Base-by-base conservation (phyloP, 2,797 vertebrate species). In the Eptatretus atami region DNA sequence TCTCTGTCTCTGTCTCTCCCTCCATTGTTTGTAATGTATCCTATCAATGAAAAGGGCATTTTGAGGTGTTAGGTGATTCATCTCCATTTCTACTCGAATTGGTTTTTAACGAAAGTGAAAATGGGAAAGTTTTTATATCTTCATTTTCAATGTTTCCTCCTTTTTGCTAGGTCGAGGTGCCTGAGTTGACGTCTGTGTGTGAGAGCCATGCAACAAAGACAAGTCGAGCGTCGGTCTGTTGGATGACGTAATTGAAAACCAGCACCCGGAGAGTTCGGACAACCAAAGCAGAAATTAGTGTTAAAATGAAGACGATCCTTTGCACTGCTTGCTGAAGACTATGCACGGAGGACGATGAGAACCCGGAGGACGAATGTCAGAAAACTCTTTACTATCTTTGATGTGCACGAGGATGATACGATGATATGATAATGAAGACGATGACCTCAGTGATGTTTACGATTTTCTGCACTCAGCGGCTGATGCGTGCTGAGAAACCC, bases 361-460 rank as follows among this genome's bases (percentile, higher is more conserved):
- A 75, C 24, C 68, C 68, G 1, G 64, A 69, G 1, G 67, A 66
- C 25, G 15, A 10, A 1, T 2, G 6, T 44, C 31, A 44, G 31
- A 44, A 44, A 44, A 44, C 31, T 8, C 31, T n/a, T 44, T 2
- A 44, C 31, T 8, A 44, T 44, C 31, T n/a, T 44, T 44, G 31
- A 44, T 44, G 31, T 44, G 31, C 31, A 44, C 31, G 31, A 44
- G 31, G 31, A 44, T 8, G 63, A 67, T 65, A 73, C 52, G 71
- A 72, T 1, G n/a, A 67, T n/a, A 63, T 0, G 74, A 95, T 24
- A 12, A 61, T 68, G 79, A 82, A 11, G 86, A 93, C 55, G 73
- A 80, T 25, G 92, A 95, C 69, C 75, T 98, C 72, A 78, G 86
- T 53, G 84, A 93, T 72, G 90, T 96, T n/a, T 95, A 98, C 2